A percentile compares a stretch with the other conserved stretches of the same genome.
phyloP scores from a whole-genome alignment of 2,888 invertebrate species.

The Panopea generosa region DNA sequence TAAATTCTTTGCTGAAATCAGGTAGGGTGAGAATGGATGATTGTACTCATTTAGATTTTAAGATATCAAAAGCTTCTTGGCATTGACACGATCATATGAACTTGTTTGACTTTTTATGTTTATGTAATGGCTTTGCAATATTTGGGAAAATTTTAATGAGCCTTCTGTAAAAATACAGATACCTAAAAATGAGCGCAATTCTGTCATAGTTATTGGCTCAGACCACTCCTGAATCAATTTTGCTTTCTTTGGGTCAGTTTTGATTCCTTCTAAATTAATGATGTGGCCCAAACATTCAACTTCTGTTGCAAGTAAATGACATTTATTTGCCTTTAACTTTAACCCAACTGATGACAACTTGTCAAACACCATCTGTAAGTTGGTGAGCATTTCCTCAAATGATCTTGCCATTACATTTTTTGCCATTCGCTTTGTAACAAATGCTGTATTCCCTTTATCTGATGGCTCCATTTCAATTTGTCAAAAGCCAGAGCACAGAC shows the following conservation, averaged over 20 bases:
- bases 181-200: conserved; percentile 53
- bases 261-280: conserved; percentile 20
- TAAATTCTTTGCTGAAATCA: conserved; percentile 34
- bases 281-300: conserved; percentile 52
- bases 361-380: not conserved
- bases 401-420: not conserved
- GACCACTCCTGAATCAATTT: no score
- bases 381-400: not conserved
- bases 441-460: conserved; percentile 21
- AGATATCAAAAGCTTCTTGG: conserved; percentile 25
- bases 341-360: conserved; percentile 25
- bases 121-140: conserved; percentile 36
- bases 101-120: conserved; percentile 12
- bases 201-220: conserved; percentile 15
- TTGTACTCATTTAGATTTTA: conserved; percentile 18
- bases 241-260: conserved; percentile 36
- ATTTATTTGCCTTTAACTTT: conserved; percentile 54
- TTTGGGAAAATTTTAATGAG: conserved; percentile 30
- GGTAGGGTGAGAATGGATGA: conserved; percentile 35
- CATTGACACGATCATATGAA: conserved; percentile 37
- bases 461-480: conserved; percentile 33
- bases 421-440: conserved; percentile 25
- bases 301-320: conserved; percentile 3
- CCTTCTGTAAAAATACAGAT: conserved; percentile 42
- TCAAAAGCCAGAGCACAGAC: conserved; percentile 43